These are phyloP conservation scores for Teleiodes luculella DNA, from an alignment of 2,888 invertebrate genomes.

Conservation along the genomic window DNA sequence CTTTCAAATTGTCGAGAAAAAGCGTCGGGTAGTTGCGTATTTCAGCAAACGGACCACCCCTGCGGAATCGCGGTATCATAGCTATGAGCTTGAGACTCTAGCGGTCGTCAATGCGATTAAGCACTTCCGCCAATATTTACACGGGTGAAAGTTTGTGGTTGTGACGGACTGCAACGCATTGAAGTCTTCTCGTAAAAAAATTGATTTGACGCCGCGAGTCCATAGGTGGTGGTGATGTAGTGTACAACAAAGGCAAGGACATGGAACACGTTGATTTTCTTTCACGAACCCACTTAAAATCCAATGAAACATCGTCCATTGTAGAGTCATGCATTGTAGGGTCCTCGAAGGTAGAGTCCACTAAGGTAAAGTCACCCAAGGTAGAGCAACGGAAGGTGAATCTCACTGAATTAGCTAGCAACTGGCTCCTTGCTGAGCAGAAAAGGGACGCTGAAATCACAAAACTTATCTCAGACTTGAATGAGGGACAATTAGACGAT, in stretches of 20 bases:
- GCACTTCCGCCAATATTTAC: constrained; percentile 19
- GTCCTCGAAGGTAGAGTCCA: too few relatives aligned
- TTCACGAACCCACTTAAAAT: too few relatives aligned
- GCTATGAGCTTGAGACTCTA: too few relatives aligned
- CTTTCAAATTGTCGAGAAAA: constrained; percentile 11
- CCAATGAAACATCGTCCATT: too few relatives aligned
- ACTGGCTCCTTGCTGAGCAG: constrained; percentile 19
- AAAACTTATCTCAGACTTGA: not conserved
- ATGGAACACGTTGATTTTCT: constrained; percentile 23
- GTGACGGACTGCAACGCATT: constrained; percentile 19
- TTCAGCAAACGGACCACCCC: constrained; percentile 16
- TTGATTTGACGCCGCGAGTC: constrained; percentile 14
- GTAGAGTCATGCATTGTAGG: too few relatives aligned
- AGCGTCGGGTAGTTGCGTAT: constrained; percentile 9
- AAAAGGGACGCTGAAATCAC: constrained; percentile 6
- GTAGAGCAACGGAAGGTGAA: constrained; percentile 16
- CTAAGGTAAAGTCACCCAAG: not conserved
- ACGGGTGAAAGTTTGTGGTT: constrained; percentile 11
- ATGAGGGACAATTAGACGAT: constrained; percentile 4
- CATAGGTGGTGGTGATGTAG: constrained; percentile 15
- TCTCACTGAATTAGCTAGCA: constrained; percentile 8
- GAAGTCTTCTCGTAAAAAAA: constrained; percentile 11
- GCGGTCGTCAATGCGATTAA: too few relatives aligned
- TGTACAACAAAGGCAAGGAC: not conserved
- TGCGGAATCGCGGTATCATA: not conserved